phyloP scores from a whole-genome alignment of 2,888 invertebrate species.

The Aleiodes alternator region DNA sequence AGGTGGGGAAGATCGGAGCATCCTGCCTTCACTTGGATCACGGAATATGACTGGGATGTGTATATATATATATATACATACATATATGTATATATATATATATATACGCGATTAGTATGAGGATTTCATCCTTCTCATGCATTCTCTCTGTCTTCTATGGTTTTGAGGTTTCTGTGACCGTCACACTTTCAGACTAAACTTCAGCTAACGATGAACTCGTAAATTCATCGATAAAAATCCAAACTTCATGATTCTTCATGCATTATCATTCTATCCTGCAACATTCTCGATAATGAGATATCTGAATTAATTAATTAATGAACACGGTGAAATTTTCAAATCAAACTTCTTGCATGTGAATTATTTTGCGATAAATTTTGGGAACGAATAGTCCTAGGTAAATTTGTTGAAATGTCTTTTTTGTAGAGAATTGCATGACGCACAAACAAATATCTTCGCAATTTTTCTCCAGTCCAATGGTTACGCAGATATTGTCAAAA shows the following conservation, averaged over 20 bases:
- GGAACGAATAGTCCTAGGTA: too few species aligned
- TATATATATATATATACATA: conserved; percentile 12
- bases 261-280: too few species aligned
- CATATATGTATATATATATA: conserved; percentile 23
- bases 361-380: too few species aligned
- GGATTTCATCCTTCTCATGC: background rate
- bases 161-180: conserved; percentile 15
- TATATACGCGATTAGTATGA: conserved; percentile 18
- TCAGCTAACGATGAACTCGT: background rate
- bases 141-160: conserved; percentile 17
- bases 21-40: conserved; percentile 16
- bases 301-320: too few species aligned
- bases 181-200: conserved; percentile 18
- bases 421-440: too few species aligned
- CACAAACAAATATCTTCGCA: too few species aligned
- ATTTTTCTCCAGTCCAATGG: too few species aligned
- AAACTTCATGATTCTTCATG: background rate
- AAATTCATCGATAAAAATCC: conserved; percentile 8
- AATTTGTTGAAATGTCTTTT: too few species aligned
- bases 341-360: too few species aligned
- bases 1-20: conserved; percentile 3
- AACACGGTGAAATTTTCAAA: too few species aligned
- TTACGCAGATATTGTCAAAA: too few species aligned
- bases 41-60: conserved; percentile 4
- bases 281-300: too few species aligned